Percentiles rank a stretch among this genome's conserved stretches.
Conservation (phyloP, 2,113 vertebrate species). For the Nestor notabilis region DNA sequence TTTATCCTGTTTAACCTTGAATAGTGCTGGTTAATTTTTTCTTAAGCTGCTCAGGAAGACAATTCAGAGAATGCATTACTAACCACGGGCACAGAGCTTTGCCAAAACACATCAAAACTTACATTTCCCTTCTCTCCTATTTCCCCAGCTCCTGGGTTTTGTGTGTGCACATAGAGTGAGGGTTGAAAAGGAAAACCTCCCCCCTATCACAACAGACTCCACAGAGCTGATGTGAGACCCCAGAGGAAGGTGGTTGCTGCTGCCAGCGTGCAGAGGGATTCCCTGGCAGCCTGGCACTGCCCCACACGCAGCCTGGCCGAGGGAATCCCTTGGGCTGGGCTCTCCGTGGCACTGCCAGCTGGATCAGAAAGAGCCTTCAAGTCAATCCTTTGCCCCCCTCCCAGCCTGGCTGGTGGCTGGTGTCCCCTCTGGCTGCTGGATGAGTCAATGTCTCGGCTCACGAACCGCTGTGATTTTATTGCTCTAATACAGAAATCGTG, state of each 20-base stretch:
- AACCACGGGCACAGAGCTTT: not conserved
- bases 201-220: not conserved
- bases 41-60: conserved; percentile 9
- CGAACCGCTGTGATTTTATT: conserved; percentile 2
- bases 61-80: not conserved
- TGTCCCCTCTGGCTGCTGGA: conserved; percentile 16
- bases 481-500: not conserved
- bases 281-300: conserved; percentile 37
- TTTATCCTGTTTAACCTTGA: conserved; percentile 60
- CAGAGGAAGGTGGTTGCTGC: not conserved
- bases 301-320: not conserved
- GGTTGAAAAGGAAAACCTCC: not conserved
- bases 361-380: conserved; percentile 21
- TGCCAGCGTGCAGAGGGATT: not conserved
- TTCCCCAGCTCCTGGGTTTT: not conserved
- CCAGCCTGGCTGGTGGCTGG: not conserved
- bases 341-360: conserved; percentile 48
- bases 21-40: conserved; percentile 33
- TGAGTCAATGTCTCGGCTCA: conserved; percentile 11
- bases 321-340: conserved; percentile 53
- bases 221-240: not conserved
- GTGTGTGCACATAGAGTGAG: rapidly evolving
- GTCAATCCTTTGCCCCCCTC: conserved; percentile 1
- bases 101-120: not conserved
- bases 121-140: not conserved